Evolutionary conservation across 2,888 invertebrate species (phyloP).

Genomic region (Chelonus formosanus): DNA sequence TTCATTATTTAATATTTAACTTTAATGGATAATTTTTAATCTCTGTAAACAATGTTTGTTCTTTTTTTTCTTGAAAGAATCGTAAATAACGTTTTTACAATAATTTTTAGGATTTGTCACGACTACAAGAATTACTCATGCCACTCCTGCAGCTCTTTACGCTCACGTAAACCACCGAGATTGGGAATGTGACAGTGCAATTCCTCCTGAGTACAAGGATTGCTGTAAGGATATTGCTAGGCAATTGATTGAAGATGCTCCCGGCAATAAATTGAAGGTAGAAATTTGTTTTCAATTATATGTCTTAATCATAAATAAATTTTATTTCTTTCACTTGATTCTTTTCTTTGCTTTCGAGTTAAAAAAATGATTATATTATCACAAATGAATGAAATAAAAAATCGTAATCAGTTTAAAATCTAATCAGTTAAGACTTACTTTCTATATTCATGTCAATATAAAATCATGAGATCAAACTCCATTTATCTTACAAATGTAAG

Average conservation of each 20-base stretch:
- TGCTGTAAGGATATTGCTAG: conserved; percentile 71
- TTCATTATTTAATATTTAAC: background rate
- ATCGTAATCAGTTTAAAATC: no score
- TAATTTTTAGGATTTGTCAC: conserved; percentile 70
- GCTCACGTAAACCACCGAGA: conserved; percentile 69
- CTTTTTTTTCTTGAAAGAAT: background rate
- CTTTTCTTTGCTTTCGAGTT: no score
- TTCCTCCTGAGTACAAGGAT: conserved; percentile 53
- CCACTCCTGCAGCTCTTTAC: conserved; percentile 72
- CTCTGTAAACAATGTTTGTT: no score
- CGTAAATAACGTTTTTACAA: background rate
- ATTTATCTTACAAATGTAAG: no score
- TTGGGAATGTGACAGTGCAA: conserved; percentile 70
- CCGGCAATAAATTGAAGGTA: conserved; percentile 72
- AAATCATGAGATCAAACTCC: no score
- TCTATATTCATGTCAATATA: no score
- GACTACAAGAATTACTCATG: conserved; percentile 73
- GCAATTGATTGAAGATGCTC: conserved; percentile 71
- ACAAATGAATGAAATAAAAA: no score
- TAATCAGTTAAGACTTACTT: no score
- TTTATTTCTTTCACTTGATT: no score
- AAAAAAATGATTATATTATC: no score
- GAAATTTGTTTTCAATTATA: conserved; percentile 1
- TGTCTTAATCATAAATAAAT: background rate
- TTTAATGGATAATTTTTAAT: no score